Evolutionary conservation across 1,140 invertebrate genomes (phyloP).

Genomic region (Aphelinus certus): DNA sequence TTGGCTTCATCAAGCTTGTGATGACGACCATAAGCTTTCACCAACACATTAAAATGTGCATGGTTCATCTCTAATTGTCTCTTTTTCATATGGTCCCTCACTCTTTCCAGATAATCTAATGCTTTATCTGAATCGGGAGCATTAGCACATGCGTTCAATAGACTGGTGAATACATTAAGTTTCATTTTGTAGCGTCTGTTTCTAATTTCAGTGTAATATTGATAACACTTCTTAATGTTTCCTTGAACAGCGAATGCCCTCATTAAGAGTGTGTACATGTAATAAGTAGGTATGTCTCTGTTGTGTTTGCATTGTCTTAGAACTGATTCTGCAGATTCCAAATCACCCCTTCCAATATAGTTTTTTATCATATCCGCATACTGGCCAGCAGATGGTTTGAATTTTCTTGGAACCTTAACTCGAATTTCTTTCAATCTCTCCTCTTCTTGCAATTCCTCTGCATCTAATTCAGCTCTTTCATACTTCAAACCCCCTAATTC

Average conservation of each 20-base stretch:
- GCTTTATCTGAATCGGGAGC: slow-evolving; percentile 76
- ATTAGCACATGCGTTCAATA: slow-evolving; percentile 90
- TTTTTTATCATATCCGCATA: slow-evolving; percentile 77
- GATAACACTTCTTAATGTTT: slow-evolving; percentile 85
- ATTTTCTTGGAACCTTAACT: slow-evolving; percentile 37
- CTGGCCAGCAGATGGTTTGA: slow-evolving; percentile 67
- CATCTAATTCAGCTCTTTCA: slow-evolving; percentile 51
- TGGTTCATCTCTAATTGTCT: slow-evolving; percentile 77
- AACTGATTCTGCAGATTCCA: slow-evolving; percentile 79
- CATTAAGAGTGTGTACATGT: slow-evolving; percentile 85
- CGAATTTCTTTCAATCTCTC: slow-evolving; percentile 49
- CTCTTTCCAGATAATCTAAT: slow-evolving; percentile 63
- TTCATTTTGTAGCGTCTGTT: slow-evolving; percentile 74
- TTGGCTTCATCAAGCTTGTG: slow-evolving; percentile 81
- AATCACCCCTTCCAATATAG: slow-evolving; percentile 69
- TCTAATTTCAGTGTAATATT: slow-evolving; percentile 84
- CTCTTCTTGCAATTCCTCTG: slow-evolving; percentile 54
- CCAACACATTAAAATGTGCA: slow-evolving; percentile 86
- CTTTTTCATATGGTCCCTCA: slow-evolving; percentile 65
- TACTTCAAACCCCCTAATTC: slow-evolving; percentile 48
- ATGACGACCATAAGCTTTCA: slow-evolving; percentile 89
- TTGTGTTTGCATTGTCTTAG: slow-evolving; percentile 83
- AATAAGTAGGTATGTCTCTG: slow-evolving; percentile 78
- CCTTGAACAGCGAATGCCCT: slow-evolving; percentile 81
- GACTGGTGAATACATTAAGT: slow-evolving; percentile 78